These are phyloP conservation scores for Chroicocephalus ridibundus DNA, from an alignment of 2,113 vertebrate species.

Conservation along the genomic window DNA sequence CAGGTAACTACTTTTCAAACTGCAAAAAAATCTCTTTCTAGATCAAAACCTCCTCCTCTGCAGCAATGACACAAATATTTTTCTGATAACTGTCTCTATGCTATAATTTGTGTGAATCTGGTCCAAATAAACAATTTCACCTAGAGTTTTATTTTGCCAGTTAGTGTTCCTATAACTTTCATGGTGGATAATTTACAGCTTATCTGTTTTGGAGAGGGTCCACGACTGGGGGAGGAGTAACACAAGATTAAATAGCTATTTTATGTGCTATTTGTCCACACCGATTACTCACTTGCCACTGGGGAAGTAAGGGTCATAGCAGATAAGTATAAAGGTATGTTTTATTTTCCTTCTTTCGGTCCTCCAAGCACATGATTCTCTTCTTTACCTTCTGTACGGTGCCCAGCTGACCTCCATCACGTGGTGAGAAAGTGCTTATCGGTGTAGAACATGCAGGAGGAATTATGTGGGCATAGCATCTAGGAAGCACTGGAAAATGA, in stretches of 20 bases:
- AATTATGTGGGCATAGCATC: background rate
- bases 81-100: background rate
- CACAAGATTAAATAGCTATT: background rate
- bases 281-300: background rate
- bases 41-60: background rate
- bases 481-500: background rate
- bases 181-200: background rate
- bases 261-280: background rate
- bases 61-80: slow-evolving; percentile 6
- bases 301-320: background rate
- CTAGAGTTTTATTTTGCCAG: background rate
- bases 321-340: background rate
- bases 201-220: background rate
- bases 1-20: slow-evolving; percentile 27
- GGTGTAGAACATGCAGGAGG: background rate
- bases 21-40: background rate
- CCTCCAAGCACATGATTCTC: background rate
- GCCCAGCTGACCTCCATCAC: background rate
- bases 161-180: background rate
- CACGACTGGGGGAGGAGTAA: background rate
- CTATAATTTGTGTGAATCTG: background rate
- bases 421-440: slow-evolving; percentile 25
- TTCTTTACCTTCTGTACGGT: background rate
- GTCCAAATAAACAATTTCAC: background rate
- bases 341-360: background rate